These are phyloP conservation scores for Tychaedon coryphoeus DNA, from an alignment of 2,113 vertebrate genomes.

Conservation along the genomic window DNA sequence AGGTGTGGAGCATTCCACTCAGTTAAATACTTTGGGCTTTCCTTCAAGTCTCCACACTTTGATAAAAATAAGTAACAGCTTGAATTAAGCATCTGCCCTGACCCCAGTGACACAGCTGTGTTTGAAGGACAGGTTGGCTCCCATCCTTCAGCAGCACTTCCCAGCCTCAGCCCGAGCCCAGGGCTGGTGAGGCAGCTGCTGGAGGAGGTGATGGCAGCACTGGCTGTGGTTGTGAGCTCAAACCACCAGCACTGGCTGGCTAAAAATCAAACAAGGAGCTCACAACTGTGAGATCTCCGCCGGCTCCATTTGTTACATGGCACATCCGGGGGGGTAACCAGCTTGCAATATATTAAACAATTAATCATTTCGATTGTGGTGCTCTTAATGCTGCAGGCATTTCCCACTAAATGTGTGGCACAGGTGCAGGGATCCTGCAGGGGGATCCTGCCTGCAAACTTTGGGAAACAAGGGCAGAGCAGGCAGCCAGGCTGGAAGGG, in stretches of 20 bases:
- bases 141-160: not conserved
- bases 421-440: not conserved
- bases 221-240: not conserved
- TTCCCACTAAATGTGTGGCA: not conserved
- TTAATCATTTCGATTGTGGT: constrained; percentile 11
- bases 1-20: not conserved
- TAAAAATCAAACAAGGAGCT: constrained; percentile 25
- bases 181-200: not conserved
- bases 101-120: not conserved
- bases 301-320: not conserved
- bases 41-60: not conserved
- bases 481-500: not conserved
- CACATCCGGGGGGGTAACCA: constrained; percentile 9
- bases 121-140: not conserved
- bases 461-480: not conserved
- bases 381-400: not conserved
- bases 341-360: constrained; percentile 44
- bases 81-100: not conserved
- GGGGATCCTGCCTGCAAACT: not conserved
- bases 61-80: not conserved
- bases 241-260: not conserved
- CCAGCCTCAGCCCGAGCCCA: not conserved
- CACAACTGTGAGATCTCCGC: not conserved
- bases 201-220: not conserved
- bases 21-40: not conserved